Percentiles rank a stretch among this genome's conserved stretches.
phyloP scores from a whole-genome alignment of 2,888 invertebrate species.

The Cosmia trapezina region DNA sequence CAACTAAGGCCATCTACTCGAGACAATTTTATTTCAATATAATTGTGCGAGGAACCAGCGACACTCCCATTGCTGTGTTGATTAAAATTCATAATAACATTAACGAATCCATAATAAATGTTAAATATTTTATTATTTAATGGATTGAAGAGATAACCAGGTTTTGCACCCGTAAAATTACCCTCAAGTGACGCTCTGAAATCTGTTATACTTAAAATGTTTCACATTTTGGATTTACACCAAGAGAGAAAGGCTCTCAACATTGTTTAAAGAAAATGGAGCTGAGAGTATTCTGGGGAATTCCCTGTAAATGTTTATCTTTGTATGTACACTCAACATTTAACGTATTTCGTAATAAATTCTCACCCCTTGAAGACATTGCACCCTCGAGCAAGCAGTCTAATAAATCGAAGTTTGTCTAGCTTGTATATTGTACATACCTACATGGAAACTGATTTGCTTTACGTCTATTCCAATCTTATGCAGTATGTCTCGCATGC shows the following conservation, averaged over 20 bases:
- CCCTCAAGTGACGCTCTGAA: background rate
- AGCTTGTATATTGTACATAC: conserved; percentile 33
- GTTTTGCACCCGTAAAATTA: background rate
- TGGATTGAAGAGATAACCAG: background rate
- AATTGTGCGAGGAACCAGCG: background rate
- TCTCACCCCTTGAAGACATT: conserved; percentile 31
- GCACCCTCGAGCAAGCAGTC: conserved; percentile 36
- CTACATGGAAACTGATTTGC: conserved; percentile 34
- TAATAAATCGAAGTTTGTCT: conserved; percentile 51
- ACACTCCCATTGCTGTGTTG: background rate
- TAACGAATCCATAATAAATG: conserved; percentile 11
- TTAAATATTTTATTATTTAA: conserved; percentile 17
- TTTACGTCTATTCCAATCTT: conserved; percentile 37
- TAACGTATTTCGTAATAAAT: conserved; percentile 29
- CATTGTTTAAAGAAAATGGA: conserved; percentile 4
- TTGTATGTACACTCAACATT: conserved; percentile 6
- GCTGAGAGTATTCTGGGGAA: background rate
- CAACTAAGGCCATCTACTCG: conserved; percentile 29
- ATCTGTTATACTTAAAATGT: conserved; percentile 2
- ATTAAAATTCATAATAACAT: conserved; percentile 34
- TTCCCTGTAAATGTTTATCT: background rate
- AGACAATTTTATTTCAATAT: conserved; percentile 28
- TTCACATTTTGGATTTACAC: background rate
- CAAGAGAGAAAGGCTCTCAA: background rate
- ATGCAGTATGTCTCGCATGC: conserved; percentile 23